These are phyloP conservation scores for Neotoxoptera formosana DNA, from an alignment of 1,140 invertebrate genomes.

Conservation along the genomic window DNA sequence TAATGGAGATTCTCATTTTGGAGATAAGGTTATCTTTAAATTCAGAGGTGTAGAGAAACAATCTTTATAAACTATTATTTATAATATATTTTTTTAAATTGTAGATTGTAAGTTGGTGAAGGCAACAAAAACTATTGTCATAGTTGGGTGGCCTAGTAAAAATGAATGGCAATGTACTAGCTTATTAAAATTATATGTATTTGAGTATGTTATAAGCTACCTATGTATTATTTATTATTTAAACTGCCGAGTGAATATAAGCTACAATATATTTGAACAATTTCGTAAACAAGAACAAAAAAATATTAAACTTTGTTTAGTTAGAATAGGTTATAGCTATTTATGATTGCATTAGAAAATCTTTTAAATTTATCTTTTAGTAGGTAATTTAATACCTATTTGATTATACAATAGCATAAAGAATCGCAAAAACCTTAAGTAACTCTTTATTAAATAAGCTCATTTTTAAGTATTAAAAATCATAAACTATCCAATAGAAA, in stretches of 20 bases:
- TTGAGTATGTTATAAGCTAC: not conserved
- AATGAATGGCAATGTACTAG: not conserved
- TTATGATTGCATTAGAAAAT: too few relatives aligned
- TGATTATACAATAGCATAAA: too few relatives aligned
- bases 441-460: too few relatives aligned
- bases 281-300: not conserved
- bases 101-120: not conserved
- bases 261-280: not conserved
- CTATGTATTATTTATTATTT: not conserved
- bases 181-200: not conserved
- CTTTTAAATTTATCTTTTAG: too few relatives aligned
- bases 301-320: not conserved
- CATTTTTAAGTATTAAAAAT: too few relatives aligned
- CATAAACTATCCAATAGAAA: too few relatives aligned
- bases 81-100: not conserved
- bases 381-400: too few relatives aligned
- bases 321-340: too few relatives aligned
- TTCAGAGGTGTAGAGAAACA: not conserved
- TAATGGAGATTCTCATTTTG: not conserved
- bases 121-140: not conserved
- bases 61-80: not conserved
- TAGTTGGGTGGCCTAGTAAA: not conserved
- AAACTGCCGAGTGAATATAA: not conserved
- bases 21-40: not conserved
- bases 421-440: too few relatives aligned